Evolutionary conservation across 2,797 vertebrate species (phyloP).

Genomic region (Pyrocephalus nanus): DNA sequence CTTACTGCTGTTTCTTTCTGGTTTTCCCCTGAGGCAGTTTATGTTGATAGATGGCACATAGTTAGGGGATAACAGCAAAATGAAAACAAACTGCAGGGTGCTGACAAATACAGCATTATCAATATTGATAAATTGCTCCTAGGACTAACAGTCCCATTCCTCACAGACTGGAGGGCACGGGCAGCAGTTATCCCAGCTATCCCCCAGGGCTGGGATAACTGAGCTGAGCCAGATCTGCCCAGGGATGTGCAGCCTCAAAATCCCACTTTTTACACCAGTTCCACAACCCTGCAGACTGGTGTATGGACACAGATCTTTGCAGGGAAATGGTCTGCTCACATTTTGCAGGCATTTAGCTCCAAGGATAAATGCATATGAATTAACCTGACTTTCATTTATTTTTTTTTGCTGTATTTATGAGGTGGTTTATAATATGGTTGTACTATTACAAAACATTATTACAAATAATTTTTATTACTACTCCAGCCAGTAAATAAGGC

Average conservation of each 20-base stretch:
- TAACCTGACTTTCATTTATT: neutral
- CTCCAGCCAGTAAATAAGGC: neutral
- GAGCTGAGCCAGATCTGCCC: neutral
- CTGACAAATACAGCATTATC: neutral
- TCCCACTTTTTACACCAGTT: neutral
- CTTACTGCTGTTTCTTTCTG: neutral
- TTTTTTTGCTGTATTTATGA: constrained; percentile 19
- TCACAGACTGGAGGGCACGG: neutral
- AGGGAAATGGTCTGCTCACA: neutral
- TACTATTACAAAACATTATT: constrained; percentile 14
- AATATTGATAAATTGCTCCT: neutral
- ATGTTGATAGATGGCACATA: neutral
- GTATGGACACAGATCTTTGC: neutral
- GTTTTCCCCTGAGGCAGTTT: constrained; percentile 13
- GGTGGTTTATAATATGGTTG: neutral
- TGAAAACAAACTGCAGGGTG: neutral
- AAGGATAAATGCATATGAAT: neutral
- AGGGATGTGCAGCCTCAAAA: neutral
- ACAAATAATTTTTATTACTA: neutral
- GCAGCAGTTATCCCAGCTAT: neutral
- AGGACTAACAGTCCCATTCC: neutral
- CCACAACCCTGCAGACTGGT: rapidly evolving
- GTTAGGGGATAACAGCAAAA: neutral
- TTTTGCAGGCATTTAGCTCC: neutral
- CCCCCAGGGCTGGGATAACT: neutral